Percentiles rank a stretch among this genome's conserved stretches.
These are phyloP conservation scores for Epicauta chinensis DNA, from an alignment of 1,140 invertebrate genomes.

Conservation along the genomic window DNA sequence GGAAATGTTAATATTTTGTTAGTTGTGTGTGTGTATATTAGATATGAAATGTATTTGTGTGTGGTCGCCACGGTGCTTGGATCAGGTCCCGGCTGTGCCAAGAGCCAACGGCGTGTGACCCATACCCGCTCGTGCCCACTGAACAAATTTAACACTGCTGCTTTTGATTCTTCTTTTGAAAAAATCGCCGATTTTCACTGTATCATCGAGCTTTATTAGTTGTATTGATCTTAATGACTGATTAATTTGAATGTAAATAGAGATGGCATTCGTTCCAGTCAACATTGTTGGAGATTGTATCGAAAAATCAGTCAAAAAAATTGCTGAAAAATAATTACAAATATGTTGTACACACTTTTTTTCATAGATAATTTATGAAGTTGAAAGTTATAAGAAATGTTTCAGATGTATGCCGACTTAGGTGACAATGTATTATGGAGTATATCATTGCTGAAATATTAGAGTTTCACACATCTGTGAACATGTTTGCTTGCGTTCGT, in stretches of 20 bases:
- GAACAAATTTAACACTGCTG: conserved; percentile 34
- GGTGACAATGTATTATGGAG: conserved; percentile 18
- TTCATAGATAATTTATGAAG: conserved; percentile 6
- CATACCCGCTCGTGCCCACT: conserved; percentile 28
- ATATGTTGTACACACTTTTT: no score
- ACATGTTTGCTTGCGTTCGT: conserved; percentile 7
- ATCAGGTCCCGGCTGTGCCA: conserved; percentile 18
- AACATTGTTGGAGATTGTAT: no score
- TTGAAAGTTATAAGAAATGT: conserved; percentile 6
- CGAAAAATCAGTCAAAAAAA: no score
- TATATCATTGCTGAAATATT: conserved; percentile 17
- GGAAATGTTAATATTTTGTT: conserved; percentile 19
- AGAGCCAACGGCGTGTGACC: conserved; percentile 29
- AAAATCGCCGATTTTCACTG: conserved; percentile 23
- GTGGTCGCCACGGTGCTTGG: conserved; percentile 32
- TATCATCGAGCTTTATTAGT: conserved; percentile 26
- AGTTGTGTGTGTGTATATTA: no score
- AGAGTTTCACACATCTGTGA: conserved; percentile 18
- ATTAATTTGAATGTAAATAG: no score
- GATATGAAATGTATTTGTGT: conserved; percentile 15
- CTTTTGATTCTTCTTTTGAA: conserved; percentile 28
- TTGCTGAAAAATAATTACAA: no score
- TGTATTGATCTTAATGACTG: neutral
- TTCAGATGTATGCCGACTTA: conserved; percentile 15
- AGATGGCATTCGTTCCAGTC: no score